A percentile compares a stretch with the other conserved stretches of the same genome.
Evolutionary conservation across 2,113 vertebrate genomes (phyloP).

Genomic region (Toxotes chatareus): DNA sequence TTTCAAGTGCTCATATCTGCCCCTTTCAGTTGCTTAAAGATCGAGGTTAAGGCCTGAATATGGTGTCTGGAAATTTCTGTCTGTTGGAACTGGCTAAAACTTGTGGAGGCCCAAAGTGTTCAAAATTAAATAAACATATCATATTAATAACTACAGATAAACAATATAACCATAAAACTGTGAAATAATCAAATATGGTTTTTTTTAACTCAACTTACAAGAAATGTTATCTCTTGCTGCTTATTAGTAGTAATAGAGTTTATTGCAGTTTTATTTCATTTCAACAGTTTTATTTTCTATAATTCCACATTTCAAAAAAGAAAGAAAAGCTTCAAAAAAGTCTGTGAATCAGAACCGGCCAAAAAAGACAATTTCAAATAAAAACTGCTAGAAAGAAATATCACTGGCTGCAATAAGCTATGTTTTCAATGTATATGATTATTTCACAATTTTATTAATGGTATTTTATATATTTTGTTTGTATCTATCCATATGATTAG

Average conservation of each 20-base stretch:
- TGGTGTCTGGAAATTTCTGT: background rate
- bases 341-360: too few relatives aligned
- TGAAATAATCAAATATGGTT: background rate
- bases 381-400: conserved; percentile 14
- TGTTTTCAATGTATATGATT: background rate
- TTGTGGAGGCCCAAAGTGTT: conserved; percentile 11
- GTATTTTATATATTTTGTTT: conserved; percentile 14
- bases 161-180: background rate
- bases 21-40: conserved; percentile 31
- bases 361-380: background rate
- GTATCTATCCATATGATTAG: background rate
- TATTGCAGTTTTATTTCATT: background rate
- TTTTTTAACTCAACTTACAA: background rate
- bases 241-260: background rate
- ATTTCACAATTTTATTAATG: background rate
- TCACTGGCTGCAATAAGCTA: background rate
- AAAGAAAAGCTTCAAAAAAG: too few relatives aligned
- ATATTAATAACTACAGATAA: background rate
- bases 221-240: background rate
- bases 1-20: conserved; percentile 30
- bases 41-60: background rate
- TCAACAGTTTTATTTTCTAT: background rate
- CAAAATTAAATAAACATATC: background rate
- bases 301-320: background rate
- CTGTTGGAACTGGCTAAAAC: background rate